Conservation (phyloP, 2,797 vertebrate species). For the Sebastolobus alascanus region DNA sequence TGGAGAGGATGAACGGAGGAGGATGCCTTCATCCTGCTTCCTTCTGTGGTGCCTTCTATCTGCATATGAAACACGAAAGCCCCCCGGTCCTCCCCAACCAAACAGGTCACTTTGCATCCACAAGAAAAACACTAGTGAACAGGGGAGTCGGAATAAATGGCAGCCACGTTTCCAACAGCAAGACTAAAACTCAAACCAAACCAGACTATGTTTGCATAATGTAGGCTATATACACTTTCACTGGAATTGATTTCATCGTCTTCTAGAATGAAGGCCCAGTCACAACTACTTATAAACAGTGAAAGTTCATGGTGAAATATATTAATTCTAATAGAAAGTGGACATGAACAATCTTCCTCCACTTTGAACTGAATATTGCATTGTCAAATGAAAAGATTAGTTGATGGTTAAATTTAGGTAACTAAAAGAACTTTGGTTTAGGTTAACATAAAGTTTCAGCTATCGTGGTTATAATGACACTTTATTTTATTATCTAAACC, state of each 20-base stretch:
- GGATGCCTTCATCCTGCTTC: slow-evolving; percentile 49
- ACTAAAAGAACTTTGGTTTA: too few relatives aligned
- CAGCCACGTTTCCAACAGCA: neutral
- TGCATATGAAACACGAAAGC: slow-evolving; percentile 72
- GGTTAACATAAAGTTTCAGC: too few relatives aligned
- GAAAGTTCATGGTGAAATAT: neutral
- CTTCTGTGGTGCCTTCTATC: slow-evolving; percentile 57
- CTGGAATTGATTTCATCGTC: neutral
- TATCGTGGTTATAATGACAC: too few relatives aligned
- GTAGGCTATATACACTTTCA: neutral
- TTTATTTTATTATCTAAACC: too few relatives aligned
- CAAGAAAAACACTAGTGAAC: slow-evolving; percentile 27
- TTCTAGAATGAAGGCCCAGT: neutral
- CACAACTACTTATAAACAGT: neutral
- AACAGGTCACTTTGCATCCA: slow-evolving; percentile 68
- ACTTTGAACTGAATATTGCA: too few relatives aligned
- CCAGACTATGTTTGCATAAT: neutral
- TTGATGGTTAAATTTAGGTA: too few relatives aligned
- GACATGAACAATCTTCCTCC: too few relatives aligned
- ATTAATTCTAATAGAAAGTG: neutral
- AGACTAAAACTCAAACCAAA: slow-evolving; percentile 1
- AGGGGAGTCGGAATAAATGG: slow-evolving; percentile 8
- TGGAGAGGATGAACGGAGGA: slow-evolving; percentile 24
- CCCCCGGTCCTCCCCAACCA: slow-evolving; percentile 50
- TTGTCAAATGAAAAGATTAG: too few relatives aligned